These are phyloP conservation scores for Masticophis lateralis DNA, from an alignment of 2,797 vertebrate genomes.

Conservation along the genomic window DNA sequence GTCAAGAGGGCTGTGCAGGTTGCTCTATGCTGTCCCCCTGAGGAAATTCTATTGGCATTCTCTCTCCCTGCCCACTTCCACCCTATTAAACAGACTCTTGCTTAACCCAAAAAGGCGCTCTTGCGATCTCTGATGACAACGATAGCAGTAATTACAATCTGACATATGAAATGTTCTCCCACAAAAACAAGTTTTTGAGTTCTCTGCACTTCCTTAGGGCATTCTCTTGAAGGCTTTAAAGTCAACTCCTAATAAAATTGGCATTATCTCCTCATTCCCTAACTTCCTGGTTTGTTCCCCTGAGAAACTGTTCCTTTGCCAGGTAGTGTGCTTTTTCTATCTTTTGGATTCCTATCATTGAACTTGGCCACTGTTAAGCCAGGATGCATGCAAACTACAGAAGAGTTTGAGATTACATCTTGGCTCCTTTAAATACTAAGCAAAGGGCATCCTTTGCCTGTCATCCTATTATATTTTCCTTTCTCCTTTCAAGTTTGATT, in stretches of 20 bases:
- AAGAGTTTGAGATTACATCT: not conserved
- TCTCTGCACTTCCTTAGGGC: not conserved
- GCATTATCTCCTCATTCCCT: conserved; percentile 15
- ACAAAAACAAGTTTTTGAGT: conserved; percentile 16
- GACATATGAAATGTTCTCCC: conserved; percentile 18
- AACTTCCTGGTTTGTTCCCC: not conserved
- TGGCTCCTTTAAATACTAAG: not conserved
- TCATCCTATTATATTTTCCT: not conserved
- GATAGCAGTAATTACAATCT: conserved; percentile 18
- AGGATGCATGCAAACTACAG: not conserved
- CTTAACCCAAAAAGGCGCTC: not conserved
- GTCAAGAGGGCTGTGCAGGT: not conserved
- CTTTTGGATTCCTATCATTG: not conserved
- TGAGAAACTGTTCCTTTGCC: conserved; percentile 27
- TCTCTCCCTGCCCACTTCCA: not conserved
- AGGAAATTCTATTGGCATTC: not conserved
- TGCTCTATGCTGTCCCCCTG: not conserved
- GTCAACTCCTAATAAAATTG: conserved; percentile 25
- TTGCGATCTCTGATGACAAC: not conserved
- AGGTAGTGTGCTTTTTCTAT: not conserved
- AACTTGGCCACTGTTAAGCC: not conserved
- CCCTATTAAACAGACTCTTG: not conserved
- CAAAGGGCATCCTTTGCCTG: not conserved
- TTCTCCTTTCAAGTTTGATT: not conserved
- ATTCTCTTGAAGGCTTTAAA: conserved; percentile 3